A percentile compares a stretch with the other conserved stretches of the same genome.
Evolutionary conservation across 2,113 vertebrate species (phyloP).

Genomic region (Nerophis ophidion): DNA sequence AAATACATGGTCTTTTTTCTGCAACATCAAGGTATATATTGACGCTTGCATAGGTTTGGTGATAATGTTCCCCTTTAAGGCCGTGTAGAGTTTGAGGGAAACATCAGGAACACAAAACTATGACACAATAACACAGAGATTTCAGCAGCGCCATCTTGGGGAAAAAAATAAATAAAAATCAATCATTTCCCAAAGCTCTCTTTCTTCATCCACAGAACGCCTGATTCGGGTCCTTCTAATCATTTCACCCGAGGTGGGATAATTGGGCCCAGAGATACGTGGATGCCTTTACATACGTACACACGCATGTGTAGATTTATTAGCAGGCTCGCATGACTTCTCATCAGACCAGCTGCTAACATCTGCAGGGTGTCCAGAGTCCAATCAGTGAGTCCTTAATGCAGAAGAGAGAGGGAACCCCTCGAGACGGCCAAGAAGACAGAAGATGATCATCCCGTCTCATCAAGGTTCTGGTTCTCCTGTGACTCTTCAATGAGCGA

Average conservation of each 20-base stretch:
- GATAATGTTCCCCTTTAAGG: no score
- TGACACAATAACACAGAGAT: no score
- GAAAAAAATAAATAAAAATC: no score
- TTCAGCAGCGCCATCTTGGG: no score
- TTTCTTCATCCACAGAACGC: constrained; percentile 14
- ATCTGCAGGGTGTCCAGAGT: constrained; percentile 59
- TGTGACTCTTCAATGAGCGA: constrained; percentile 46
- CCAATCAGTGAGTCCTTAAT: constrained; percentile 63
- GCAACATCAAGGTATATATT: no score
- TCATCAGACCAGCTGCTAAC: constrained; percentile 43
- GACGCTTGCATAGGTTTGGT: no score
- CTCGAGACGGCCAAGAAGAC: constrained; percentile 53
- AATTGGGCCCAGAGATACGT: constrained; percentile 14
- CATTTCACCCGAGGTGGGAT: constrained; percentile 17
- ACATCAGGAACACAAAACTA: no score
- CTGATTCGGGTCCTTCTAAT: constrained; percentile 40
- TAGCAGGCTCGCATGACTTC: constrained; percentile 24
- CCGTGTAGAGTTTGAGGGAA: no score
- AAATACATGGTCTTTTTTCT: no score
- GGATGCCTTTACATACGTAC: constrained; percentile 24
- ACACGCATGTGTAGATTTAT: constrained; percentile 18
- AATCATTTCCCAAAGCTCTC: constrained; percentile 13
- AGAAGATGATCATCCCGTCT: constrained; percentile 64
- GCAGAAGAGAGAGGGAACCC: constrained; percentile 46
- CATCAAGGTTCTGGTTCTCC: constrained; percentile 57